A percentile compares a stretch with the other conserved stretches of the same genome.
These are phyloP conservation scores for Acrocyrtus sp. DNA, from an alignment of 2,888 invertebrate genomes.

Conservation along the genomic window DNA sequence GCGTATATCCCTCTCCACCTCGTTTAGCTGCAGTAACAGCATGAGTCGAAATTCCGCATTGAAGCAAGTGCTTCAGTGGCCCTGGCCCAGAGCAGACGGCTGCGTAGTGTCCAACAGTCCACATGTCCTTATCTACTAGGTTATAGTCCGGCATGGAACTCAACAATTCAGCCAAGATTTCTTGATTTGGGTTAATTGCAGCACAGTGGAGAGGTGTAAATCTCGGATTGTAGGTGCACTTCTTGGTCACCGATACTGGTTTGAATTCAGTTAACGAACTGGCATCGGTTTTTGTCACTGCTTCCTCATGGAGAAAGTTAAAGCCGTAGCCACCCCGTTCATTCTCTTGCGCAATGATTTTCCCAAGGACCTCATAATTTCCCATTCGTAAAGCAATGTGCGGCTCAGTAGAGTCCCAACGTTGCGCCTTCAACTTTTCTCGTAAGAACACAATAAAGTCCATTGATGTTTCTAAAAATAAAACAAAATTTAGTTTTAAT, in stretches of 20 bases:
- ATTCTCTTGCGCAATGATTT: slow-evolving; percentile 37
- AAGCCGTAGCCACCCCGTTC: slow-evolving; percentile 57
- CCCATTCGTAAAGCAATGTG: slow-evolving; percentile 66
- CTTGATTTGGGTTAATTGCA: slow-evolving; percentile 69
- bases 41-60: slow-evolving; percentile 47
- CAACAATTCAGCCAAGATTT: slow-evolving; percentile 67
- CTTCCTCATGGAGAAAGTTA: slow-evolving; percentile 57
- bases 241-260: slow-evolving; percentile 63
- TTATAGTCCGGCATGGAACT: slow-evolving; percentile 67
- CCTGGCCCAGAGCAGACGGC: slow-evolving; percentile 68
- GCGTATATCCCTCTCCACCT: slow-evolving; percentile 66
- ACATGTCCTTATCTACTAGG: slow-evolving; percentile 67
- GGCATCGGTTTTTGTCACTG: slow-evolving; percentile 29
- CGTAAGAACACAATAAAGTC: slow-evolving; percentile 23
- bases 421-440: slow-evolving; percentile 5
- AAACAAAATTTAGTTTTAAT: too few species aligned
- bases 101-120: slow-evolving; percentile 70
- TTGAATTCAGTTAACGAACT: slow-evolving; percentile 56
- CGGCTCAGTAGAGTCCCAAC: slow-evolving; percentile 57
- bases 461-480: slow-evolving; percentile 18
- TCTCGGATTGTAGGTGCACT: slow-evolving; percentile 63
- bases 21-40: slow-evolving; percentile 62
- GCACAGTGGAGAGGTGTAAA: slow-evolving; percentile 70
- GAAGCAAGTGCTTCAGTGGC: slow-evolving; percentile 67
- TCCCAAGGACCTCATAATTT: slow-evolving; percentile 66